Conservation (phyloP, 2,113 vertebrate species). For the Phrynocephalus versicolor region DNA sequence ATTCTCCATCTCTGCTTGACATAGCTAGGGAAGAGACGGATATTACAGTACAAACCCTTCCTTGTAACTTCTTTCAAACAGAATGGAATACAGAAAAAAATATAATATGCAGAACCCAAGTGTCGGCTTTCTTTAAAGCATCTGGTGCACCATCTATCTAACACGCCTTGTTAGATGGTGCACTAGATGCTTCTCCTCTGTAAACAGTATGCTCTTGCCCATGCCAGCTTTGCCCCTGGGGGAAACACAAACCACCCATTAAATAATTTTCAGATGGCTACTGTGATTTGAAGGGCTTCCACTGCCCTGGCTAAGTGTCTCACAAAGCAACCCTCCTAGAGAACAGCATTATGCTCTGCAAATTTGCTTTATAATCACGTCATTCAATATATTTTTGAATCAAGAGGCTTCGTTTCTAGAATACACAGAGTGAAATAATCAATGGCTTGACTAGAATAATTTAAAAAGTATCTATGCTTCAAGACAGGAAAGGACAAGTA, state of each 20-base stretch:
- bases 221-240: not conserved
- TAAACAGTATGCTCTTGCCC: slow-evolving; percentile 57
- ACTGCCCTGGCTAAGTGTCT: not conserved
- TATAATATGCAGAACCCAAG: slow-evolving; percentile 21
- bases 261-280: slow-evolving; percentile 21
- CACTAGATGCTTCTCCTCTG: slow-evolving; percentile 62
- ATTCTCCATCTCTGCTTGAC: not conserved
- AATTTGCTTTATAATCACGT: slow-evolving; percentile 7
- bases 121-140: slow-evolving; percentile 9
- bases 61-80: slow-evolving; percentile 41
- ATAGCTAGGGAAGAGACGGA: too few relatives aligned
- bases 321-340: not conserved
- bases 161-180: slow-evolving; percentile 51
- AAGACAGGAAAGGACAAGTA: not conserved
- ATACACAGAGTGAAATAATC: not conserved
- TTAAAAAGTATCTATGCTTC: not conserved
- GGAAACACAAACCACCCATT: slow-evolving; percentile 29
- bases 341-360: slow-evolving; percentile 29
- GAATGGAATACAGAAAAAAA: slow-evolving; percentile 5
- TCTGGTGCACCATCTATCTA: not conserved
- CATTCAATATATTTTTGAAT: not conserved
- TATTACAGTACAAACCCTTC: too few relatives aligned
- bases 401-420: not conserved
- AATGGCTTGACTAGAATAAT: not conserved
- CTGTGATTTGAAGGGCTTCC: not conserved